Base-by-base conservation (phyloP, 2,888 invertebrate genomes). In the Notodonta ziczac region DNA sequence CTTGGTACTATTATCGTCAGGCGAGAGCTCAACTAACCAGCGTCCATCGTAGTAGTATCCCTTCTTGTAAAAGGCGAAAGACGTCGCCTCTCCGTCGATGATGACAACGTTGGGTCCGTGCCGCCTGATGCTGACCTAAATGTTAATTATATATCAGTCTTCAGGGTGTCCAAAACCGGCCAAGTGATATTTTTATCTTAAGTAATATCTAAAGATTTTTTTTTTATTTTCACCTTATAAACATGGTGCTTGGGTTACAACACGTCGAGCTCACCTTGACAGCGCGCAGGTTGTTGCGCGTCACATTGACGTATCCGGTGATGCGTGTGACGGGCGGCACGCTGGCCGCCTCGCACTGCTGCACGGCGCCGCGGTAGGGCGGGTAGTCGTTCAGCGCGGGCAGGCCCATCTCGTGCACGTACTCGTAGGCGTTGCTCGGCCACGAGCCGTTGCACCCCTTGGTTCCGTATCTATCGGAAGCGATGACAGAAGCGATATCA, bases 21-120 rank as follows among this genome's bases (percentile, higher is more conserved):
- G n/a, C 5, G n/a, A 46, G 46, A 46, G 13, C 7, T 46, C 8
- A 59, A 73, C 82, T 65, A 55, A 90, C 91, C 91, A 91, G 65
- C 88, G 78, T 35, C 83, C 84, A 67, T 92, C 91, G 62, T 81
- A 74, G 48, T 90, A 81, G n/a, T 87, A 87, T 4, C 87, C 87
- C 9, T 68, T 74, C 65, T 81, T 85, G 81, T 89, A 82, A 42
- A 70, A 72, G 3, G 71, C 59, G 73, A 92, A 87, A 66, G 84
- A 85, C 56, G 84, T 74, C 24, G 83, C 62, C 6, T 73, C 60
- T 4, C 77, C 80, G 71, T 91, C 88, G 52, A 92, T 75, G 60
- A 90, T 79, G 48, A 93, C 87, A n/a, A 92, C 89, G 6, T 84
- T 80, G 4, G 92, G 92, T 8, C 87, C 86, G 73, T 89, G 84